phyloP scores from a whole-genome alignment of 2,797 vertebrate species.

The Champsocephalus esox region DNA sequence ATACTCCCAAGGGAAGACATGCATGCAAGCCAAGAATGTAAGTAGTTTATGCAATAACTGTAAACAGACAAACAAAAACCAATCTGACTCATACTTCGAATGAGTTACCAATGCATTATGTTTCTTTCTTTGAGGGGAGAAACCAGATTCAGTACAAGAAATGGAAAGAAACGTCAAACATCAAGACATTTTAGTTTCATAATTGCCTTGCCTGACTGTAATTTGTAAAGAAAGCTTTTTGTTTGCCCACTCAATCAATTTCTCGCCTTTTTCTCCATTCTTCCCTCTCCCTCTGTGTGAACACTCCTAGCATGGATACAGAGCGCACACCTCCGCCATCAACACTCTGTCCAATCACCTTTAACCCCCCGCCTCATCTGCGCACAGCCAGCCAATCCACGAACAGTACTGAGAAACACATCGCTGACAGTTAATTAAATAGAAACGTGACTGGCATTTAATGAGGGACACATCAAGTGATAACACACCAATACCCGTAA shows the following conservation, averaged over 20 bases:
- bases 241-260: constrained; percentile 33
- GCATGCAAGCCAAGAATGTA: constrained; percentile 13
- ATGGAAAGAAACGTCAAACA: constrained; percentile 2
- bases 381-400: constrained; percentile 72
- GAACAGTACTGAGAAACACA: constrained; percentile 57
- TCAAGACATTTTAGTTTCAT: constrained; percentile 11
- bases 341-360: constrained; percentile 82
- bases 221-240: constrained; percentile 30
- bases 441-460: constrained; percentile 84
- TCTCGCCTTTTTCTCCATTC: constrained; percentile 49
- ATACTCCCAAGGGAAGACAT: constrained; percentile 30
- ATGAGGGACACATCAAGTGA: constrained; percentile 67
- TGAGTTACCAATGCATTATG: constrained; percentile 10
- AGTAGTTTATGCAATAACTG: constrained; percentile 9
- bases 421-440: constrained; percentile 79
- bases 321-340: constrained; percentile 79
- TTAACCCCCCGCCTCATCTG: constrained; percentile 68
- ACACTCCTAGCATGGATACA: constrained; percentile 84
- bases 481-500: constrained; percentile 54
- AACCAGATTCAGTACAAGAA: constrained; percentile 4
- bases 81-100: constrained; percentile 5
- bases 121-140: constrained; percentile 13
- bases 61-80: constrained; percentile 20
- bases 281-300: constrained; percentile 63
- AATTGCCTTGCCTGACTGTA: not conserved